Percentiles rank a stretch among this genome's conserved stretches.
Conservation (phyloP, 1,140 invertebrate genomes). For the Drosophila sp. region DNA sequence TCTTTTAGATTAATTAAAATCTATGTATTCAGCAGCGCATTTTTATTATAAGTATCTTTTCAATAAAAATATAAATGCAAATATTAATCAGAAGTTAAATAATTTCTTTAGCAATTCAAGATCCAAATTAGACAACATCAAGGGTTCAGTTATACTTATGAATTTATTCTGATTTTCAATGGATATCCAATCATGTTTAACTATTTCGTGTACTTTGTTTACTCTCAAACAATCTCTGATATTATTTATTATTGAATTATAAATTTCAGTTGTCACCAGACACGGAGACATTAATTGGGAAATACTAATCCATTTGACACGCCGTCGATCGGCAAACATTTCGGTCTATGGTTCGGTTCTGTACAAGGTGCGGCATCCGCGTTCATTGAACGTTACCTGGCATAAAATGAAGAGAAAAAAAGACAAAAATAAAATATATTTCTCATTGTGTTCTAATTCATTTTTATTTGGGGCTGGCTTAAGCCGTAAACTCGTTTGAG, state of each 20-base stretch:
- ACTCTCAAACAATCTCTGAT: conserved; percentile 45
- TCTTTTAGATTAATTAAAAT: conserved; percentile 2
- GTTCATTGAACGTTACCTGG: conserved; percentile 73
- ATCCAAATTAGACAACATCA: no score
- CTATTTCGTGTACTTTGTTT: not conserved
- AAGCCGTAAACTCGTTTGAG: conserved; percentile 75
- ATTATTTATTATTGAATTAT: conserved; percentile 38
- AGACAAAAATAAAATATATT: conserved; percentile 16
- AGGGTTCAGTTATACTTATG: no score
- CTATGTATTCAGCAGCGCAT: not conserved
- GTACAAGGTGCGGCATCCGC: conserved; percentile 62
- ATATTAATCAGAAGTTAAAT: not conserved
- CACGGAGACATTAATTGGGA: conserved; percentile 36
- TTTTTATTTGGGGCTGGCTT: conserved; percentile 47
- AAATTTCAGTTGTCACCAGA: conserved; percentile 44
- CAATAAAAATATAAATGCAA: conserved; percentile 1
- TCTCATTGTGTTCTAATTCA: conserved; percentile 73
- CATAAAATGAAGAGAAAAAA: conserved; percentile 28
- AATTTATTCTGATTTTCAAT: no score
- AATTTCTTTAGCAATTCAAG: not conserved
- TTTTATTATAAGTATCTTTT: not conserved
- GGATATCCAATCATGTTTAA: no score
- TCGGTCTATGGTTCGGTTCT: conserved; percentile 22
- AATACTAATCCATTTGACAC: conserved; percentile 79
- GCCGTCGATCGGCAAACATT: conserved; percentile 57